Evolutionary conservation across 2,888 invertebrate species (phyloP).

Genomic region (Eupsilia transversa): DNA sequence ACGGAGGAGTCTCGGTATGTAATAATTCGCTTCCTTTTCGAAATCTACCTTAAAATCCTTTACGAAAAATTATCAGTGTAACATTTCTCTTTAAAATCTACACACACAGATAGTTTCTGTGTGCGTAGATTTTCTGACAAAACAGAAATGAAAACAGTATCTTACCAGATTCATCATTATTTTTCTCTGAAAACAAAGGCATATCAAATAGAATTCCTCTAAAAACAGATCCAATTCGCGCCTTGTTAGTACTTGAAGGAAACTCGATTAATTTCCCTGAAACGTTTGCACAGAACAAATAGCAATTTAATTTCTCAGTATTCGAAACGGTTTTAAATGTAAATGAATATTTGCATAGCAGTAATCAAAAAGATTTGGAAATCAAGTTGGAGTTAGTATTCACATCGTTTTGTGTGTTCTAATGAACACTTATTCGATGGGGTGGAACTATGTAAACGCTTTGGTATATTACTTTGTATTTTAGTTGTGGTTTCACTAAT

Average conservation of each 20-base stretch:
- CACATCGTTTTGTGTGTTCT: constrained; percentile 3
- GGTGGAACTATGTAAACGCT: constrained; percentile 21
- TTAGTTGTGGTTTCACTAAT: constrained; percentile 42
- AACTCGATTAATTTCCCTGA: constrained; percentile 43
- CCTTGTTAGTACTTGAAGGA: constrained; percentile 29
- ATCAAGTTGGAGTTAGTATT: constrained; percentile 33
- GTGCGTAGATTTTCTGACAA: too few species aligned
- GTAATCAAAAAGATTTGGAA: constrained; percentile 46
- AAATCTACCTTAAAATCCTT: not conserved
- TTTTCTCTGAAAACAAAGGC: constrained; percentile 1
- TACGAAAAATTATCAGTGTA: too few species aligned
- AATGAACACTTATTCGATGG: not conserved
- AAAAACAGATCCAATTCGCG: constrained; percentile 22
- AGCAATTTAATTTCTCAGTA: constrained; percentile 47
- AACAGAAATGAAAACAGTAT: not conserved
- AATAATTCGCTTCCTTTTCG: not conserved
- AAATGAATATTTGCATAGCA: constrained; percentile 58
- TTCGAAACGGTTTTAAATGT: constrained; percentile 40
- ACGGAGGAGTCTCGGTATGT: too few species aligned
- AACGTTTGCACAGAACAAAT: constrained; percentile 46
- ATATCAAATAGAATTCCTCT: not conserved
- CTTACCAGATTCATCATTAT: not conserved
- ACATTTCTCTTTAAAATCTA: not conserved
- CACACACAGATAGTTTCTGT: not conserved
- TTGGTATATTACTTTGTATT: constrained; percentile 21